Percentiles rank a stretch among this genome's conserved stretches.
These are phyloP conservation scores for Dipodomys spectabilis DNA, from an alignment of 2,113 vertebrate species.

Conservation along the genomic window DNA sequence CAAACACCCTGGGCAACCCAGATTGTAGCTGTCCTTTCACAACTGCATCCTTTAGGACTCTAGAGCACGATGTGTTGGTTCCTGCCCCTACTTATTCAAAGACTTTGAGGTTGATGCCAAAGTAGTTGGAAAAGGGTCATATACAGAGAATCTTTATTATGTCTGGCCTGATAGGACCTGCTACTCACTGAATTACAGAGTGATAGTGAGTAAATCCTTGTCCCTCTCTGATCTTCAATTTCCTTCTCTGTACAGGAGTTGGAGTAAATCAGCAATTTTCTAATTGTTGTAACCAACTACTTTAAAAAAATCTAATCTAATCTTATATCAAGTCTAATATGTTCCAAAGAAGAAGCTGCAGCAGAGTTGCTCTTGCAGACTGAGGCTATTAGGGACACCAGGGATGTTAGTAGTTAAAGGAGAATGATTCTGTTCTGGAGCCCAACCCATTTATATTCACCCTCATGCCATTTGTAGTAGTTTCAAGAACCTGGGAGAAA, in stretches of 20 bases:
- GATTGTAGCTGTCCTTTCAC: neutral
- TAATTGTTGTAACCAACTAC: neutral
- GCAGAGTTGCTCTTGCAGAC: neutral
- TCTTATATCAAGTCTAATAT: too few species aligned
- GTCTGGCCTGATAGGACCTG: neutral
- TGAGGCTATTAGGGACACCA: neutral
- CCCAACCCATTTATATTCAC: neutral
- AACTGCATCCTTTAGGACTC: neutral
- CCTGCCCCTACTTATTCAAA: neutral
- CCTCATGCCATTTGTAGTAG: neutral
- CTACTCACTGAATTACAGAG: neutral
- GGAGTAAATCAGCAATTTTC: neutral
- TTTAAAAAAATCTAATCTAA: neutral
- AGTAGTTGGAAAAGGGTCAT: neutral
- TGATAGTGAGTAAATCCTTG: neutral
- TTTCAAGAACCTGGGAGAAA: neutral
- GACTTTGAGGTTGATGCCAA: neutral
- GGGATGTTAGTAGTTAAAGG: neutral
- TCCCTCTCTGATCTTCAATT: slow-evolving; percentile 18
- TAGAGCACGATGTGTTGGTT: neutral
- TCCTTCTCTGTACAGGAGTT: neutral
- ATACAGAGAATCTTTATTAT: neutral
- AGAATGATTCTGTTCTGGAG: neutral
- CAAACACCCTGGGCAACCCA: neutral
- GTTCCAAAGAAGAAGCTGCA: too few species aligned